Base-by-base conservation (phyloP, 35 echinoderm and acorn worm species). In the Apostichopus parvimensis region DNA sequence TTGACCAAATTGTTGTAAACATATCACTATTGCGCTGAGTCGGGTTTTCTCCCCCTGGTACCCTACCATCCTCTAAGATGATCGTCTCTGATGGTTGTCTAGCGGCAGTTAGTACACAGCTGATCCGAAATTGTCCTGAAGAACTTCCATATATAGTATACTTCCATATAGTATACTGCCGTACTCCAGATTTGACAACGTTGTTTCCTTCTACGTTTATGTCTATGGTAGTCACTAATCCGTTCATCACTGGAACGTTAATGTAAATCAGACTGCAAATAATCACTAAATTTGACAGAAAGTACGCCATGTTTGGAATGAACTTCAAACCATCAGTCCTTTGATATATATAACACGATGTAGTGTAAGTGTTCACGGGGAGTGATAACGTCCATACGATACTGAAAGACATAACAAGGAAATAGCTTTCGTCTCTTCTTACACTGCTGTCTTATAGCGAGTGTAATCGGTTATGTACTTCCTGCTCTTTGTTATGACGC, bases 191-290 rank as follows among this genome's bases (percentile, higher is more conserved):
- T 75, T 75, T 18, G 6, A 75, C 14, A 75, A 75, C 71, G n/a
- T 75, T 22, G 20, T 14, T 4, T 75, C 71, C 71, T 22, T 75
- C 71, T 75, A 75, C 71, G 2, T 3, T 75, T 75, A 75, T n/a
- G 17, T 75, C 71, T 75, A 75, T 75, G 15, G 71, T 75, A 75
- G 71, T 75, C 71, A 75, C 71, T n/a, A 75, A 75, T 75, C 71
- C 71, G 11, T 61, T 75, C 71, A 20, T 7, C n/a, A 75, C 14
- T 18, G 4, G 71, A 75, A 75, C 71, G n/a, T 9, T 9, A 61
- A 61, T 0, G 0, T 8, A 61, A 61, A 61, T 61, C 12, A 9
- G 58, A 61, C 58, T 61, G 8, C 7, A 61, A 12, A 12, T 0
- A 61, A 61, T 61, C 58, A 12, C 7, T 0, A 0, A 61, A 61